A percentile compares a stretch with the other conserved stretches of the same genome.
phyloP scores from a whole-genome alignment of 2,797 vertebrate species.

The Onychomys leucogaster region DNA sequence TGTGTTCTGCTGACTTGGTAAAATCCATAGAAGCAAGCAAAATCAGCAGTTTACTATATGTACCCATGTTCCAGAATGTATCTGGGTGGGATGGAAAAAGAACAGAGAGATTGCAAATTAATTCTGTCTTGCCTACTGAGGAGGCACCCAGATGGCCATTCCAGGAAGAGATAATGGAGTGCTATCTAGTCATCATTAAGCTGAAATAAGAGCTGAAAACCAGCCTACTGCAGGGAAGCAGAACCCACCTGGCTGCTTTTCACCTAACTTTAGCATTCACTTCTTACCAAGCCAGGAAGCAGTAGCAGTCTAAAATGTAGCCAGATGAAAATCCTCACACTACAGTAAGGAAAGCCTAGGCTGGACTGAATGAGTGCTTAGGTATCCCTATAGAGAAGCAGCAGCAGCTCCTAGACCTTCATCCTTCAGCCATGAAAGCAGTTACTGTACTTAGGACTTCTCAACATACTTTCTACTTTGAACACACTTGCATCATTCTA shows the following conservation, averaged over 20 bases:
- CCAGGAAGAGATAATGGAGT: neutral
- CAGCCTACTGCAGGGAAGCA: neutral
- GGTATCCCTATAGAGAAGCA: neutral
- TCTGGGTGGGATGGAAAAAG: conserved; percentile 1
- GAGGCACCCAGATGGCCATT: neutral
- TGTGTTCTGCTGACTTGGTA: neutral
- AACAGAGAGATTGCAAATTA: neutral
- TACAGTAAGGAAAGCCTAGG: neutral
- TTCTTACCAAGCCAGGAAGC: neutral
- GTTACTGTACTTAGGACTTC: neutral
- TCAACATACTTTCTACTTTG: neutral
- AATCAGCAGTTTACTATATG: conserved; percentile 35
- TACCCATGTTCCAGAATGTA: conserved; percentile 32
- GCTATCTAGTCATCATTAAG: neutral
- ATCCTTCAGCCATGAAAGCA: neutral
- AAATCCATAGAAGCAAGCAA: conserved; percentile 37
- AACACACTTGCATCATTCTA: conserved; percentile 30
- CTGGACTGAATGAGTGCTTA: neutral
- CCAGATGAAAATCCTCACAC: neutral
- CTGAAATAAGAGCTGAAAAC: neutral
- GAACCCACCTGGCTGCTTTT: neutral
- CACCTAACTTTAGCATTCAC: neutral
- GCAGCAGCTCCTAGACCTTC: neutral
- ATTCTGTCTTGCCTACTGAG: neutral
- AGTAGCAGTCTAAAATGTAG: neutral